A percentile compares a stretch with the other conserved stretches of the same genome.
phyloP scores from a whole-genome alignment of 2,888 invertebrate genomes.

The Polydesmus complanatus region DNA sequence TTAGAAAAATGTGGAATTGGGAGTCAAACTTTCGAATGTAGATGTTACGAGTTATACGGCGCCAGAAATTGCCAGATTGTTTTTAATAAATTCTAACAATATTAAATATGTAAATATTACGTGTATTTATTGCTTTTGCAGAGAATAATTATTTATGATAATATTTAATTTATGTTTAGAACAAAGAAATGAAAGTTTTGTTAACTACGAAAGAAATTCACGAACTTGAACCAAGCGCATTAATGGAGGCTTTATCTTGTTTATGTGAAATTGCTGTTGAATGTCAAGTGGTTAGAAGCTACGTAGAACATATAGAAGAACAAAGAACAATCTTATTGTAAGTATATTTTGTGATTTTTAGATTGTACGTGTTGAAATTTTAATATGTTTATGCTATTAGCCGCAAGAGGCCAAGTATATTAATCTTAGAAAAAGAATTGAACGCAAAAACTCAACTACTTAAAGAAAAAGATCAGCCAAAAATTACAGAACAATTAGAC shows the following conservation, averaged over 20 bases:
- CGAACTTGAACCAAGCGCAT: not conserved
- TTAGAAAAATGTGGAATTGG: not conserved
- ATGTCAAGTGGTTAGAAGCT: not conserved
- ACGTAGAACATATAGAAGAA: not conserved
- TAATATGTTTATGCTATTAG: not conserved
- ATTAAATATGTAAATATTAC: not conserved
- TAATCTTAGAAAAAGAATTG: not conserved
- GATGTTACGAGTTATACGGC: not conserved
- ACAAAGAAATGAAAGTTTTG: not conserved
- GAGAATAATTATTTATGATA: not conserved
- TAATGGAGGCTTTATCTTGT: not conserved
- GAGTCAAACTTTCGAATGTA: not conserved
- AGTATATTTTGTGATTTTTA: not conserved
- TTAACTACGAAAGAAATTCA: not conserved
- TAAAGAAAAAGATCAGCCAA: not conserved
- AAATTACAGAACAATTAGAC: too few relatives aligned
- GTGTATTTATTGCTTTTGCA: not conserved
- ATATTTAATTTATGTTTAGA: not conserved
- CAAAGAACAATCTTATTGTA: not conserved
- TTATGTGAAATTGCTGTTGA: not conserved
- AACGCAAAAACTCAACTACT: not conserved
- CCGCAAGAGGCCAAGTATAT: not conserved
- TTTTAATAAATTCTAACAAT: not conserved
- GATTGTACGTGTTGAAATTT: not conserved
- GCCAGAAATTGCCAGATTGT: not conserved